A percentile compares a stretch with the other conserved stretches of the same genome.
phyloP scores from a whole-genome alignment of 2,113 vertebrate genomes.

The Lanius ludovicianus region DNA sequence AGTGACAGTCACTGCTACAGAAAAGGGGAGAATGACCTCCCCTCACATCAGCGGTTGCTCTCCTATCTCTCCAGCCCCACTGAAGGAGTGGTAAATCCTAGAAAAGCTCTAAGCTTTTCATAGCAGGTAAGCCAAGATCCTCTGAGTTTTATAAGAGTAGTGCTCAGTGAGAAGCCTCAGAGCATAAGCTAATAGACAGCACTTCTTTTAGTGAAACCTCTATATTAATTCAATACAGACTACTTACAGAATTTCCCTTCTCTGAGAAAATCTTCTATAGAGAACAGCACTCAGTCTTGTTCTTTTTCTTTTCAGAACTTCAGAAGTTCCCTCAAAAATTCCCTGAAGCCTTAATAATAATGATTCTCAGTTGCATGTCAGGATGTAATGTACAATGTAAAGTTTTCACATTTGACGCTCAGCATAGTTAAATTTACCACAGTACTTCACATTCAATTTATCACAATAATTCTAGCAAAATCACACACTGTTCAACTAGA shows the following conservation, averaged over 20 bases:
- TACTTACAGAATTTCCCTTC: constrained; percentile 35
- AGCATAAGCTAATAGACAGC: not conserved
- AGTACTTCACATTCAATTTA: constrained; percentile 1
- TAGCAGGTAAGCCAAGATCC: not conserved
- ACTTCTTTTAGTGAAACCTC: not conserved
- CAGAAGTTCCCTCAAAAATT: constrained; percentile 57
- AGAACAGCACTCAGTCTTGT: not conserved
- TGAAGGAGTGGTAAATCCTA: not conserved
- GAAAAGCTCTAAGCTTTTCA: not conserved
- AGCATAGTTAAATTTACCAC: constrained; percentile 37
- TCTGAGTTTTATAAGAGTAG: not conserved
- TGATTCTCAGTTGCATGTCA: not conserved
- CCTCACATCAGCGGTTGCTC: not conserved
- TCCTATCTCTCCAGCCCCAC: not conserved
- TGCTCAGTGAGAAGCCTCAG: not conserved
- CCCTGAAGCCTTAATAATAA: constrained; percentile 48
- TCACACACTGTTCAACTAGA: constrained; percentile 1
- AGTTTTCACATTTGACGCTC: constrained; percentile 11
- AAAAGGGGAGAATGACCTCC: not conserved
- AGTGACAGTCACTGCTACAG: not conserved
- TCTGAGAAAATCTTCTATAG: constrained; percentile 9
- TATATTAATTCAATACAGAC: not conserved
- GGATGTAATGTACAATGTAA: constrained; percentile 19
- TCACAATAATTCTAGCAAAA: constrained; percentile 25
- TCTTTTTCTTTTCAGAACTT: constrained; percentile 34